Evolutionary conservation across 2,113 vertebrate genomes (phyloP), one percentile per base, ranked within the genome.

Genomic region (Cyprinodon variegatus): DNA sequence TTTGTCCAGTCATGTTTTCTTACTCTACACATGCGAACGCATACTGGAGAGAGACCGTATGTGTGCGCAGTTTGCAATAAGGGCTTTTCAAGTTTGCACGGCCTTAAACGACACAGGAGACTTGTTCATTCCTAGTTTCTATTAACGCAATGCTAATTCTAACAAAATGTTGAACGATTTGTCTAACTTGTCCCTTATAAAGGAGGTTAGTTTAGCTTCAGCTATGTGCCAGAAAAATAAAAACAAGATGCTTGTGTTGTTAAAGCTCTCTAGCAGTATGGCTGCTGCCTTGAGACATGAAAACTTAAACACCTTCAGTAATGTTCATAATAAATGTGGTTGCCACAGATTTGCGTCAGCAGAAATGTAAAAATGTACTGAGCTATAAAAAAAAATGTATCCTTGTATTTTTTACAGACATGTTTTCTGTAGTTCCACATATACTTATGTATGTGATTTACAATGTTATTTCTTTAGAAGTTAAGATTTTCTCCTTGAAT

Each of bases 1-100:
- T 93, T 93, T 2, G 92, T 93, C 29, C 92, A 93, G 76, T 92
- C 91, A 4, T 92, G 92, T 67, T 93, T 93, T 64, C 91, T 93
- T 0, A 93, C 92, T 14, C 70, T 93, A 43, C 92, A 93, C 78
- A 93, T 93, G 92, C 82, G 92, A 22, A 92, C 91, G 29, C 92
- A 93, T 13, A 93, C 92, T 0, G 92, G 92, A 29, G 92, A 93
- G 70, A 83, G 91, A 22, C 92, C 92, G 0, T 93, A 93, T 17
- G 85, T 91, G 9, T 93, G 92, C 12, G 2, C 82, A 2, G 60
- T 86, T 6, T 93, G 92, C 68, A 88, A 1, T 61, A 93, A 91
- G 39, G 92, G 83, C 43, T 93, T 93, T 68, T 89, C 92, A 8
- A 93, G 92, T 68, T 61, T 93, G 76, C 92, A 93, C 3, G 92